These are phyloP conservation scores for Thereuonema tuberculata DNA, from an alignment of 1,140 invertebrate species.

Conservation along the genomic window DNA sequence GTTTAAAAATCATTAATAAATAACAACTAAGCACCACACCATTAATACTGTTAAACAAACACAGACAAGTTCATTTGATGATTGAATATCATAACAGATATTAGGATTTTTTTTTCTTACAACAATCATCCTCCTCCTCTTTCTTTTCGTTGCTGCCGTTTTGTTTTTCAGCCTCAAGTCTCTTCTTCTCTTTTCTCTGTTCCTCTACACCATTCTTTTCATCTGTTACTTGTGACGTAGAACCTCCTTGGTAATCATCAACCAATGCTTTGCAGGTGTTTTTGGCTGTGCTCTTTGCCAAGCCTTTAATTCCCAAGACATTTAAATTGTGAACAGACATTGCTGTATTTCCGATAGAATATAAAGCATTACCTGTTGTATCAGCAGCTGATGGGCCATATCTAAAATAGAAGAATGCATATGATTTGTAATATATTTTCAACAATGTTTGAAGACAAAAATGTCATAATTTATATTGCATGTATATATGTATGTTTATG, in stretches of 20 bases:
- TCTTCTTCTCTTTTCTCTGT: too few species aligned
- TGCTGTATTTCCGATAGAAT: slow-evolving; percentile 47
- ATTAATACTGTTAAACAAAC: too few species aligned
- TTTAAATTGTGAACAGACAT: slow-evolving; percentile 43
- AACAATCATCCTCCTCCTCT: too few species aligned
- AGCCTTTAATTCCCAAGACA: slow-evolving; percentile 44
- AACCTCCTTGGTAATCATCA: slow-evolving; percentile 25
- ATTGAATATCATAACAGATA: too few species aligned
- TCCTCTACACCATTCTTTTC: too few species aligned
- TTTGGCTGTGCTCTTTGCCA: slow-evolving; percentile 48
- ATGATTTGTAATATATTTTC: neutral
- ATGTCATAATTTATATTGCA: neutral
- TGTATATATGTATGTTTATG: neutral
- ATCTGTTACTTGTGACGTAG: too few species aligned
- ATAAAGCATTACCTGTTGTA: slow-evolving; percentile 42
- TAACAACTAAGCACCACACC: too few species aligned
- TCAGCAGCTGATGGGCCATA: slow-evolving; percentile 45
- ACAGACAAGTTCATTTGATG: too few species aligned
- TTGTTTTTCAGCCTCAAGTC: too few species aligned
- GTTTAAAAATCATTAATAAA: too few species aligned
- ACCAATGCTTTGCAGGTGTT: slow-evolving; percentile 46
- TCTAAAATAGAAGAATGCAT: slow-evolving; percentile 28
- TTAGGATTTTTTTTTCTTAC: too few species aligned
- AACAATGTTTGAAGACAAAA: slow-evolving; percentile 7
- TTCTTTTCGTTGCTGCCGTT: too few species aligned